Percentiles rank a stretch among this genome's conserved stretches.
These are phyloP conservation scores for honey bee (Apis mellifera) DNA, from an alignment of 1,140 invertebrate species.

Conservation along the genomic window Amel_HAv3.1 CM009931.2:20755001-20755500, in stretches of 20 bases:
- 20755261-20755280: not conserved
- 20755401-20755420: not conserved
- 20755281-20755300: too few relatives aligned
- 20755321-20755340: not conserved
- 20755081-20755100: not conserved
- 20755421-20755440: not conserved
- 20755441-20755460: not conserved
- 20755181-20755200: slow-evolving; percentile 33
- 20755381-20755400: too few relatives aligned
- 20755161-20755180: slow-evolving; percentile 17
- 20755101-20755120: slow-evolving; percentile 39
- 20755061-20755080: not conserved
- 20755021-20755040: not conserved
- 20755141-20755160: slow-evolving; percentile 6
- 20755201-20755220: slow-evolving; percentile 8
- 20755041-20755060: not conserved
- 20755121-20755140: slow-evolving; percentile 45
- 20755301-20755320: not conserved
- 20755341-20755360: not conserved
- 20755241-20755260: not conserved
- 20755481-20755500: not conserved
- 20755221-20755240: not conserved
- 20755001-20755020: not conserved
- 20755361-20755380: not conserved
- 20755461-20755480: not conserved